Conservation (phyloP, 2,113 vertebrate species). For the Menura novaehollandiae region DNA sequence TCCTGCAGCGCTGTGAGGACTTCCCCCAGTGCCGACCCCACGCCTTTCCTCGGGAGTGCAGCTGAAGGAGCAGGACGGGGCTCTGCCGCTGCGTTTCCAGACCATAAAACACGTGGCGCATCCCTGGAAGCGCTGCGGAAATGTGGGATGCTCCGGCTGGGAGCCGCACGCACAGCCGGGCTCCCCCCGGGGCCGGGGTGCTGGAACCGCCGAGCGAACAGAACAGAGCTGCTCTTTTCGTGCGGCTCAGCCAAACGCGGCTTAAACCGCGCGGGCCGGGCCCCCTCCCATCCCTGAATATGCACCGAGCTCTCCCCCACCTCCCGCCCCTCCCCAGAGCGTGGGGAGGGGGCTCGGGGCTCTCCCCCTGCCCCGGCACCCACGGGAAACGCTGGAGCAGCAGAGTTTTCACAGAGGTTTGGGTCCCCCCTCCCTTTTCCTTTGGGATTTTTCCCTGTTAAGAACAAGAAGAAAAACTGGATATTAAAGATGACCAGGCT, state of each 20-base stretch:
- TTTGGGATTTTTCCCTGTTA: background rate
- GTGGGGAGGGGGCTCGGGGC: background rate
- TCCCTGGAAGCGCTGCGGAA: background rate
- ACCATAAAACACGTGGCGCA: rapidly evolving
- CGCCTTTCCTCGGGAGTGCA: rapidly evolving
- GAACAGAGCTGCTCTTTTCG: background rate
- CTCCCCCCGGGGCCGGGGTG: background rate
- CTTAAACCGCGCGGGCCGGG: background rate
- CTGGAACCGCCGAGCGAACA: too few species aligned
- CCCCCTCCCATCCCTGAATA: background rate
- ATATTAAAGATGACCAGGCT: rapidly evolving
- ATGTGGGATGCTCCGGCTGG: background rate
- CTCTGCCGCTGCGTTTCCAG: background rate
- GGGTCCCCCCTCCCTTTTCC: background rate
- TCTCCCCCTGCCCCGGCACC: background rate
- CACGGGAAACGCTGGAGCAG: background rate
- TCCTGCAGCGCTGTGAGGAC: too few species aligned
- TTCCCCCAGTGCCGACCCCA: background rate
- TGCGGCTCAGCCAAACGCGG: rapidly evolving
- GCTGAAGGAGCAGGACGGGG: background rate
- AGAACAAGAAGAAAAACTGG: background rate
- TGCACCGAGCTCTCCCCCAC: background rate
- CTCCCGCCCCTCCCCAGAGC: rapidly evolving
- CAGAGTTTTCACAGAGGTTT: background rate
- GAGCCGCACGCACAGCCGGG: background rate